Conservation (phyloP, 2,888 invertebrate genomes). For the Agonopterix subpropinquella region DNA sequence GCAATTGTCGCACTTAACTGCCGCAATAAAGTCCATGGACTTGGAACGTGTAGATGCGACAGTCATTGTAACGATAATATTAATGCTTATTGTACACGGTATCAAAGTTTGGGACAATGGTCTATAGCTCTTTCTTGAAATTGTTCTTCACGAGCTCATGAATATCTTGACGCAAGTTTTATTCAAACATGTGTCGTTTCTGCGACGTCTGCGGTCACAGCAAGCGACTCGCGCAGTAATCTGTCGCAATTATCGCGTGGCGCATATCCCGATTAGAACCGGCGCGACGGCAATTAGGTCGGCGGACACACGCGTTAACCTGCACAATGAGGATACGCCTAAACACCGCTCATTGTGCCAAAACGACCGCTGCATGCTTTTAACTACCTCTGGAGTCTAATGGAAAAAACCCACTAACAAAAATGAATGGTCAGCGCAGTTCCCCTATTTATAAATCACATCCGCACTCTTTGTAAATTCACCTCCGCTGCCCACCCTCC, state of each 20-base stretch:
- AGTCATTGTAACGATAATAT: constrained; percentile 1
- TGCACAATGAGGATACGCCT: constrained; percentile 72
- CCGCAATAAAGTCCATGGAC: constrained; percentile 56
- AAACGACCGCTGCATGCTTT: constrained; percentile 35
- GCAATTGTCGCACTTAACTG: constrained; percentile 61
- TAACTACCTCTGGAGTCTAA: constrained; percentile 45
- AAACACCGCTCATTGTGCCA: constrained; percentile 59
- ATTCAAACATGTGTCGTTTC: constrained; percentile 17
- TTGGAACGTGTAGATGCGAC: constrained; percentile 37
- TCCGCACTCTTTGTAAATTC: constrained; percentile 66
- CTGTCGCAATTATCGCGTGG: constrained; percentile 71
- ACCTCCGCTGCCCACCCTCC: constrained; percentile 49
- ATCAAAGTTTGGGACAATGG: too few species aligned
- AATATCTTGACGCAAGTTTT: too few species aligned
- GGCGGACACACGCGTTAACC: constrained; percentile 72
- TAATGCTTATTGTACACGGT: too few species aligned
- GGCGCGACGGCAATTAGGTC: constrained; percentile 71
- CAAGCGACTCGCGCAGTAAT: constrained; percentile 34
- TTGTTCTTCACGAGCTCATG: too few species aligned
- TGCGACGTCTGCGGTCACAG: constrained; percentile 14
- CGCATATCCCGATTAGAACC: constrained; percentile 72
- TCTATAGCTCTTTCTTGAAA: too few species aligned
- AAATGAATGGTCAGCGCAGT: constrained; percentile 47
- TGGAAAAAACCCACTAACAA: constrained; percentile 40
- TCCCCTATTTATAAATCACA: constrained; percentile 67